Conservation (phyloP, 2,113 vertebrate species). For the Pteronura brasiliensis region DNA sequence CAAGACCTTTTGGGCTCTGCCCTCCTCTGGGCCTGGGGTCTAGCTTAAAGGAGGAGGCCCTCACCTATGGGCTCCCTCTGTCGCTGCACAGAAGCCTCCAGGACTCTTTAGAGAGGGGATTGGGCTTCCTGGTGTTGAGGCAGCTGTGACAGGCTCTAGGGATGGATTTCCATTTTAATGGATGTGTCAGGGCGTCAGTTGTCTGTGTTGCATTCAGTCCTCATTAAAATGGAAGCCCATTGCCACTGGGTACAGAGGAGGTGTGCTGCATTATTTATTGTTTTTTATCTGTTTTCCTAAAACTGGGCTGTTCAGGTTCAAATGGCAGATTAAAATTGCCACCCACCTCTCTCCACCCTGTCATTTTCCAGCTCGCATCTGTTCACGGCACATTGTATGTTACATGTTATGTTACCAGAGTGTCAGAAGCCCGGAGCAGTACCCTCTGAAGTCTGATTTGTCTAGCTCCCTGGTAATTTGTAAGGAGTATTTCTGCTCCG, state of each 20-base stretch:
- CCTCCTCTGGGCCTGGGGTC: background rate
- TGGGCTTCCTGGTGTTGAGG: background rate
- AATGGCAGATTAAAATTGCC: slow-evolving; percentile 67
- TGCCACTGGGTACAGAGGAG: background rate
- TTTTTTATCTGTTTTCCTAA: slow-evolving; percentile 58
- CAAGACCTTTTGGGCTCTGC: background rate
- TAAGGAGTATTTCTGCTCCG: background rate
- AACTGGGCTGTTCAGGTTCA: slow-evolving; percentile 65
- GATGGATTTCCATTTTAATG: slow-evolving; percentile 52
- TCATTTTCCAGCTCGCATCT: slow-evolving; percentile 62
- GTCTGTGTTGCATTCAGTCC: slow-evolving; percentile 3
- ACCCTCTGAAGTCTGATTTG: background rate
- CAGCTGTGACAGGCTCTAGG: background rate
- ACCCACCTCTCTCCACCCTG: slow-evolving; percentile 61
- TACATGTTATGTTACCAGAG: slow-evolving; percentile 36
- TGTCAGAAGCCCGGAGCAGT: background rate
- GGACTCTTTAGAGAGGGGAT: background rate
- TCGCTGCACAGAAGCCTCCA: background rate
- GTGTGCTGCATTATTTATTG: slow-evolving; percentile 54
- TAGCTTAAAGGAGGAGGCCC: background rate
- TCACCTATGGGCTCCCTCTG: background rate
- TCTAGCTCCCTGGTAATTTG: background rate
- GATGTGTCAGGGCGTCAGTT: slow-evolving; percentile 10
- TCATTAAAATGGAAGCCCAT: slow-evolving; percentile 59
- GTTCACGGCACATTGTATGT: slow-evolving; percentile 12